Conservation (phyloP, 2,797 vertebrate genomes). For the Dryobates pubescens region DNA sequence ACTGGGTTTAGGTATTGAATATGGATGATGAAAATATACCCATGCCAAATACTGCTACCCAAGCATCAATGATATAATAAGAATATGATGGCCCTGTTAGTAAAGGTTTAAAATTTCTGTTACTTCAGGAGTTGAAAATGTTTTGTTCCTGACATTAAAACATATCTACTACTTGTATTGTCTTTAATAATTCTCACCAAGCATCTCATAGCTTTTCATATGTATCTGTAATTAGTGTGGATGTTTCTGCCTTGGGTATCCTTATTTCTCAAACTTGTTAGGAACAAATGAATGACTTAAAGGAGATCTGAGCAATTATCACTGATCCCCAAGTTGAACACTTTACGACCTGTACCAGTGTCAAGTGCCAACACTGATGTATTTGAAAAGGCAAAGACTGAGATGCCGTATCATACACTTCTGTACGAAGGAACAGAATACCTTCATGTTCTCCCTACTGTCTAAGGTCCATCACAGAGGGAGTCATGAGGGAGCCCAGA, state of each 20-base stretch:
- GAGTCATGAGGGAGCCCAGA: conserved; percentile 49
- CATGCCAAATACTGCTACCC: neutral
- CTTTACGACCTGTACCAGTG: conserved; percentile 16
- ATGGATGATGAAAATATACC: neutral
- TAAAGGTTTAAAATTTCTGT: neutral
- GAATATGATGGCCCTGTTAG: fast-evolving
- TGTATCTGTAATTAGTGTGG: neutral
- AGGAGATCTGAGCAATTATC: conserved; percentile 46
- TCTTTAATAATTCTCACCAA: neutral
- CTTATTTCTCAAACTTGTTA: conserved; percentile 42
- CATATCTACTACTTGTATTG: neutral
- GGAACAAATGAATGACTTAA: conserved; percentile 36
- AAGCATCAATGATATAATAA: neutral
- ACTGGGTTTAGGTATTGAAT: neutral
- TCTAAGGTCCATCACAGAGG: conserved; percentile 45
- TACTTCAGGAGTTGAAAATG: neutral
- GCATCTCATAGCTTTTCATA: neutral
- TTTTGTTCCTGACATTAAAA: neutral
- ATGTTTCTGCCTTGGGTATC: neutral
- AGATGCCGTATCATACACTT: conserved; percentile 22
- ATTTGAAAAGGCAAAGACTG: conserved; percentile 58
- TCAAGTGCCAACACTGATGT: conserved; percentile 55
- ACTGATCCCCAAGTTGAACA: conserved; percentile 19
- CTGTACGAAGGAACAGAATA: conserved; percentile 17
- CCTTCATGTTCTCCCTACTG: conserved; percentile 36